Evolutionary conservation across 2,113 vertebrate genomes (phyloP).

Genomic region (Pterocles gutturalis): DNA sequence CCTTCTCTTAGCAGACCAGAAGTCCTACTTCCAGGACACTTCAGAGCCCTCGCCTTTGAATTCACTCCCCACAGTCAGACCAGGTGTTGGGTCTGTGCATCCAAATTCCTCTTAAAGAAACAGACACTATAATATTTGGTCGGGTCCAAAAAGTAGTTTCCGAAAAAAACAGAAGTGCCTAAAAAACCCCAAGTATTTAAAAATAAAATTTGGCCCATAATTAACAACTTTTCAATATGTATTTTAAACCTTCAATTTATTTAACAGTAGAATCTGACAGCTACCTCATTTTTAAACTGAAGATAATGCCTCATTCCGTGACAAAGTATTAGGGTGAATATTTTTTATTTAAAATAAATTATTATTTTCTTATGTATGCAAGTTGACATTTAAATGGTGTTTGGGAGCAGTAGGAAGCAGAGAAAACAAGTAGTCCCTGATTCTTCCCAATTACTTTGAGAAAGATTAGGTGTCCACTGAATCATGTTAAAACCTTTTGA

Average conservation of each 20-base stretch:
- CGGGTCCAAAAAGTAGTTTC: background rate
- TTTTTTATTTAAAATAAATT: background rate
- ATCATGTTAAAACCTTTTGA: background rate
- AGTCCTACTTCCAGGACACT: background rate
- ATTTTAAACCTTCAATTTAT: background rate
- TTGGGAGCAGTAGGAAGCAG: background rate
- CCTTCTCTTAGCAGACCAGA: background rate
- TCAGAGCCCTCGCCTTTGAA: background rate
- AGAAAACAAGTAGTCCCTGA: background rate
- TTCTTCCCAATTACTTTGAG: background rate
- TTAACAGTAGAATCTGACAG: background rate
- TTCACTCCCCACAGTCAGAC: background rate
- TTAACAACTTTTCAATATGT: background rate
- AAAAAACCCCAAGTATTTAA: rapidly evolving
- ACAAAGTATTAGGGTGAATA: background rate
- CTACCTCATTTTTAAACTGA: background rate
- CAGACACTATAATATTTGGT: background rate
- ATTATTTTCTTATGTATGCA: background rate
- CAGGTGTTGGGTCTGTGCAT: background rate
- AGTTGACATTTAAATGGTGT: background rate
- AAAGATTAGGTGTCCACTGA: background rate
- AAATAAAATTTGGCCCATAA: background rate
- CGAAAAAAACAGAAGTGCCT: background rate
- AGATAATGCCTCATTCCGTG: background rate
- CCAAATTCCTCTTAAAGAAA: background rate